Base-by-base conservation (phyloP, 92 coral and sea anemone species). In the Phenganax subtilis region DNA sequence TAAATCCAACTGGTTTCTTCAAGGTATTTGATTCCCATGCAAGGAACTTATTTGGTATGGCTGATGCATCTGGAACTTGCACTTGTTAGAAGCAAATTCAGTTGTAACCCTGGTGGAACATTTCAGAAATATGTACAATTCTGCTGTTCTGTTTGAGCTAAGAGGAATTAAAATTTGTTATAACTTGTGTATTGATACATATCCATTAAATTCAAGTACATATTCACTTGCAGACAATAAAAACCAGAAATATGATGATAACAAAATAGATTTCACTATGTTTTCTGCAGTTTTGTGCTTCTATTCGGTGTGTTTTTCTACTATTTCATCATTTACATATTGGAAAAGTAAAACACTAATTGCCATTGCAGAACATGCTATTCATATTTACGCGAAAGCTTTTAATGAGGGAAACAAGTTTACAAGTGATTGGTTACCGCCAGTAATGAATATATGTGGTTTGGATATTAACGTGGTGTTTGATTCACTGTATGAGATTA, bases 21-120 rank as follows among this genome's bases (percentile, higher is more conserved):
- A 83, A 78, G 58, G 67, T 86, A 81, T 52, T 86, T 65, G 88
- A 85, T 80, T 85, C 85, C 30, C 88, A 80, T 85, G 88, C 87
- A 47, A 81, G 76, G 66, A 86, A 86, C 67, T 66, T 76, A 14
- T 59, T 75, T 82, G 86, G 89, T 82, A 62, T 86, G 89, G 86
- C 10, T 37, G 47, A 37, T 37, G 47, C 47, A 37, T 37, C 47
- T 37, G 47, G 47, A 37, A 37, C 47, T 37, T 82, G 87, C 70
- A 78, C 68, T 82, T 86, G 72, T 76, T 82, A 72, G 72, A 86
- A 57, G 65, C 25, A 59, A 59, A 14, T 20, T 59, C 16, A 37
- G 47, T 37, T 4, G 4, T 37, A 37, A 37, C 1, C 47, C 47
- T 37, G 47, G 47, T 37, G 47, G 47, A 37, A 37, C 47, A 37